phyloP scores from a whole-genome alignment of 1,140 invertebrate species.

The Phymorhynchus buccinoides region DNA sequence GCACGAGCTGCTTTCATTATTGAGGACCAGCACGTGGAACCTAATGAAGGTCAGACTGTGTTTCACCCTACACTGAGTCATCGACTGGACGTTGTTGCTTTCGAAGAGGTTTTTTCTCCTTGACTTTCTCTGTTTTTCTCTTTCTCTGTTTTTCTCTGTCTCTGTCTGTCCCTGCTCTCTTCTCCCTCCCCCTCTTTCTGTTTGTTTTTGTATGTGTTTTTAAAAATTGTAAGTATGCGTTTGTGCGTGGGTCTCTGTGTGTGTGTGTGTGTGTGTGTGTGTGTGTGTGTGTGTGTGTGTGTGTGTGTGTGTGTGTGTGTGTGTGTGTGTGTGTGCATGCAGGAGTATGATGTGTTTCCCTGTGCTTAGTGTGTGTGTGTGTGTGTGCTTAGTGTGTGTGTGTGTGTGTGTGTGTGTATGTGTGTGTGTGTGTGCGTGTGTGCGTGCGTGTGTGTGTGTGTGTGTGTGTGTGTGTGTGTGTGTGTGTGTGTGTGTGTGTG shows the following conservation, averaged over 20 bases:
- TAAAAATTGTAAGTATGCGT: neutral
- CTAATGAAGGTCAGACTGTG: conserved; percentile 11
- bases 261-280: neutral
- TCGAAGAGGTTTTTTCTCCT: neutral
- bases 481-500: neutral
- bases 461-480: neutral
- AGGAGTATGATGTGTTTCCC: neutral
- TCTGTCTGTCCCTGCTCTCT: neutral
- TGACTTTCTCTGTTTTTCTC: neutral
- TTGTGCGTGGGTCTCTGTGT: neutral
- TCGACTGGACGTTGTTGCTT: neutral
- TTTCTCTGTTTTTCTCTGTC: neutral
- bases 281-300: neutral
- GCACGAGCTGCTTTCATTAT: conserved; percentile 6
- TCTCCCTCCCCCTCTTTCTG: neutral
- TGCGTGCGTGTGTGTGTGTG: neutral
- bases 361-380: neutral
- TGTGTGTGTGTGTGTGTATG: neutral
- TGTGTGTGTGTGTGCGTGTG: neutral
- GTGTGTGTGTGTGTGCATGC: neutral
- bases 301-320: neutral
- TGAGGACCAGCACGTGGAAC: conserved; percentile 18
- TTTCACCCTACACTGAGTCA: conserved; percentile 2
- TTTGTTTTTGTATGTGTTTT: neutral
- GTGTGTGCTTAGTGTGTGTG: neutral